These are phyloP conservation scores for Pyxicephalus adspersus DNA, from an alignment of 2,113 vertebrate species.

Conservation along the genomic window DNA sequence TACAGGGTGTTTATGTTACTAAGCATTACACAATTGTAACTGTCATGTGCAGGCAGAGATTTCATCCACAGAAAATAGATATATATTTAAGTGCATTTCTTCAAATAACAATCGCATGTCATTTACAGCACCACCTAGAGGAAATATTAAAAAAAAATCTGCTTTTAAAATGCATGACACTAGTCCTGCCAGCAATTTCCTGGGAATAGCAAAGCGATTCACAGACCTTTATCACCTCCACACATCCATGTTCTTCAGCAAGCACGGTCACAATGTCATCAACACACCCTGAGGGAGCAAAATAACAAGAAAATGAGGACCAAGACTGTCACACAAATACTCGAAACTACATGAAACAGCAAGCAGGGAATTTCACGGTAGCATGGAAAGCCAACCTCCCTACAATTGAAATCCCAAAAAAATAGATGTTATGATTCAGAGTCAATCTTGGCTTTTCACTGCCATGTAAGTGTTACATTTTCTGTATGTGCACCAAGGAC, in stretches of 20 bases:
- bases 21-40: neutral
- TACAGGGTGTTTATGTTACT: neutral
- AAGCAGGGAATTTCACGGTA: conserved; percentile 17
- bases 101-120: neutral
- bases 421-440: no score
- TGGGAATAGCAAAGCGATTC: conserved; percentile 37
- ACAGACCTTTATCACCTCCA: conserved; percentile 88
- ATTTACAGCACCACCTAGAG: conserved; percentile 18
- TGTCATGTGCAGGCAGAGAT: neutral
- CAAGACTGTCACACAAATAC: neutral
- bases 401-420: neutral
- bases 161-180: conserved; percentile 26
- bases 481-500: no score
- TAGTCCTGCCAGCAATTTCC: conserved; percentile 25
- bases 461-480: no score
- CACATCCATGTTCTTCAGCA: conserved; percentile 94
- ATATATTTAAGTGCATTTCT: neutral
- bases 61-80: neutral
- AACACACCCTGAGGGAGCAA: conserved; percentile 80
- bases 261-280: conserved; percentile 91
- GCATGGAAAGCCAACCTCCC: neutral
- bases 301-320: conserved; percentile 47
- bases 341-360: neutral
- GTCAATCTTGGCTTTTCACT: no score
- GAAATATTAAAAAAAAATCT: neutral